Evolutionary conservation across 2,113 vertebrate genomes (phyloP).

Genomic region (Scophthalmus maximus): DNA sequence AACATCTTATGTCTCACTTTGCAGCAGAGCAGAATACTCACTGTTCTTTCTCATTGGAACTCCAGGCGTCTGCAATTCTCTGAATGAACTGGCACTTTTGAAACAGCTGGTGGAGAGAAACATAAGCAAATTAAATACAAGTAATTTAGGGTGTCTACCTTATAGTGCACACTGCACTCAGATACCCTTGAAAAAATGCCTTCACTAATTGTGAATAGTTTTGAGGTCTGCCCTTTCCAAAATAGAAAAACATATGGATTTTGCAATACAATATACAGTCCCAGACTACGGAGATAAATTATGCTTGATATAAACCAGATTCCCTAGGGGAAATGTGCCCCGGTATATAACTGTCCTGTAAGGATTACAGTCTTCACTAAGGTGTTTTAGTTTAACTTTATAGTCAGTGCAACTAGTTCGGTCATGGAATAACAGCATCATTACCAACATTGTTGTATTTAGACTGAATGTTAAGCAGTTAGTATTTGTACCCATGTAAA

Average conservation of each 20-base stretch:
- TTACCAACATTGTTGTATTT: background rate
- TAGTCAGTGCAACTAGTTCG: background rate
- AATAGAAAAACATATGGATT: too few species aligned
- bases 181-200: background rate
- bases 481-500: too few species aligned
- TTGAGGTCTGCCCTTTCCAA: too few species aligned
- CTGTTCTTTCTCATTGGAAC: conserved; percentile 97
- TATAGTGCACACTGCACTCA: background rate
- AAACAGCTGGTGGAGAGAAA: conserved; percentile 87
- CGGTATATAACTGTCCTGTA: background rate
- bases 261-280: background rate
- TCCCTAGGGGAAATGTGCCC: background rate
- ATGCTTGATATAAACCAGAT: background rate
- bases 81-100: conserved; percentile 97
- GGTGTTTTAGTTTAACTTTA: background rate
- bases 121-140: background rate
- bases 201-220: too few species aligned
- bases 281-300: background rate
- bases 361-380: background rate
- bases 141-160: too few species aligned
- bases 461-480: background rate
- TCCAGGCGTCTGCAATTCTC: conserved; percentile 97
- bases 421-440: background rate
- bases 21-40: conserved; percentile 80
- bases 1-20: background rate